Conservation (phyloP, 2,797 vertebrate species). For the Miichthys miiuy region DNA sequence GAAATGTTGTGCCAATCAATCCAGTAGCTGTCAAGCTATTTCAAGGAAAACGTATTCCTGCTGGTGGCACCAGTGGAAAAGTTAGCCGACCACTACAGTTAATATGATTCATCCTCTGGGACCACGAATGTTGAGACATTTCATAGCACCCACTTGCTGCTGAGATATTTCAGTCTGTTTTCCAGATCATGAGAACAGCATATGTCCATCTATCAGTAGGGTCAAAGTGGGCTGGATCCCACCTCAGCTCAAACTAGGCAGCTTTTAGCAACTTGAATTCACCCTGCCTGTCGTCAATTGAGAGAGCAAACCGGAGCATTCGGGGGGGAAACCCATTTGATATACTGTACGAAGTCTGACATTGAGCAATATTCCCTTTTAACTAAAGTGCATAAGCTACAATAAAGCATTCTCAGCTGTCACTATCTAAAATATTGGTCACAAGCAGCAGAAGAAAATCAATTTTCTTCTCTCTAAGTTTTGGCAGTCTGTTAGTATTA, state of each 20-base stretch:
- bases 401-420: conserved; percentile 60
- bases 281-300: not conserved
- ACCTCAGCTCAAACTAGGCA: not conserved
- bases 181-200: not conserved
- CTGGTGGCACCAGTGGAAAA: too few relatives aligned
- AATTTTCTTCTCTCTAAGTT: conserved; percentile 49
- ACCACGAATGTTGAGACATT: too few relatives aligned
- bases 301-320: not conserved
- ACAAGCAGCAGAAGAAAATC: conserved; percentile 66
- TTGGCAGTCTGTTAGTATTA: conserved; percentile 60
- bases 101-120: too few relatives aligned
- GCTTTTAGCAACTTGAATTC: not conserved
- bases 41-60: too few relatives aligned
- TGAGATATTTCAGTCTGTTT: not conserved
- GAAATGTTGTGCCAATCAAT: too few relatives aligned
- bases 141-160: too few relatives aligned
- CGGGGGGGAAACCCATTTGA: not conserved
- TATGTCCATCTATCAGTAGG: not conserved
- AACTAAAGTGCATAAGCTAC: conserved; percentile 60
- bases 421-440: conserved; percentile 33
- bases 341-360: conserved; percentile 7
- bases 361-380: conserved; percentile 66
- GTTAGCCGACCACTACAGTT: too few relatives aligned
- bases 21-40: too few relatives aligned
- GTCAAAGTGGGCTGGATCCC: not conserved